Percentiles rank a stretch among this genome's conserved stretches.
These are phyloP conservation scores for Rhinichthys klamathensis DNA, from an alignment of 2,113 vertebrate genomes.

Conservation along the genomic window DNA sequence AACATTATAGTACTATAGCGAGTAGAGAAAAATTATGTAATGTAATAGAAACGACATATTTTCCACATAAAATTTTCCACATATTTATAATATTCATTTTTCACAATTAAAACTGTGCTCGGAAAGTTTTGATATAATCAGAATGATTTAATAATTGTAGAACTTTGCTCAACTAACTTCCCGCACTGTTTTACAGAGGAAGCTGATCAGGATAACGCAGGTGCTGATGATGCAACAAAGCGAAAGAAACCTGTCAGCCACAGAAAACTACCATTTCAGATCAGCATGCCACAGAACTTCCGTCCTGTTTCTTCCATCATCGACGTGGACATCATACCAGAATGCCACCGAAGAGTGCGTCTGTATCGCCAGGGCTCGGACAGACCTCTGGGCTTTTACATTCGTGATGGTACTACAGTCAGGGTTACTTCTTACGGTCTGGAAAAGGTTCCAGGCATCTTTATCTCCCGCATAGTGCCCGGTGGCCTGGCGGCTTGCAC, in stretches of 20 bases:
- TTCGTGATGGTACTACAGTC: constrained; percentile 82
- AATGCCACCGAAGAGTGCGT: constrained; percentile 83
- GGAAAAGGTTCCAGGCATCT: constrained; percentile 85
- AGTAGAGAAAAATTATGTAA: too few species aligned
- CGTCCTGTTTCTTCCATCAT: constrained; percentile 88
- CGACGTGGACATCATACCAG: constrained; percentile 84
- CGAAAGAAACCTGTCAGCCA: constrained; percentile 46
- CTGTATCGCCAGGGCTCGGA: constrained; percentile 82
- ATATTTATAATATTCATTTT: too few species aligned
- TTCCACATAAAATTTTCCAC: too few species aligned
- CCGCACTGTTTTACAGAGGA: constrained; percentile 51
- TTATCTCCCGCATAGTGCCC: constrained; percentile 86
- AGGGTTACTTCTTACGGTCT: constrained; percentile 83
- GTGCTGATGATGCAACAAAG: neutral
- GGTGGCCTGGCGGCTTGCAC: constrained; percentile 86
- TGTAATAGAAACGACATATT: too few species aligned
- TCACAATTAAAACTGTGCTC: too few species aligned
- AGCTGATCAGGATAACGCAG: constrained; percentile 30
- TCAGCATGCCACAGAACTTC: constrained; percentile 73
- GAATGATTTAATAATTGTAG: neutral
- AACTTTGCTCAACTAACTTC: neutral
- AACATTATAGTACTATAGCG: too few species aligned
- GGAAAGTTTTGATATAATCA: neutral
- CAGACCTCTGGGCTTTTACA: constrained; percentile 85
- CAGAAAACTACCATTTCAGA: constrained; percentile 37